These are phyloP conservation scores for Nixonia krombeini DNA, from an alignment of 1,140 invertebrate genomes.

Conservation along the genomic window DNA sequence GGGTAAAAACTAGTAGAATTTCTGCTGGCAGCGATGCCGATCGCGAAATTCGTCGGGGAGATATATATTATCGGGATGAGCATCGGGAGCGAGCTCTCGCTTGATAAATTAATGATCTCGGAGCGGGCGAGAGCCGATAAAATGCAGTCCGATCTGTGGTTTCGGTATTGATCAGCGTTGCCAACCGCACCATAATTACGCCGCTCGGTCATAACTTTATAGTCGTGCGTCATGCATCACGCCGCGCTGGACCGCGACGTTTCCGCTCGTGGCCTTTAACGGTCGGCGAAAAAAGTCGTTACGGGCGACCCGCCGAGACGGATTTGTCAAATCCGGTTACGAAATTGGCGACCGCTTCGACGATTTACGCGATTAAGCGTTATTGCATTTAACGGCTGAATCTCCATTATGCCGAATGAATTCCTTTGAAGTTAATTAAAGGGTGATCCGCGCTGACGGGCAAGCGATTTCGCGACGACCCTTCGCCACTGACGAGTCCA, in stretches of 20 bases:
- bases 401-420: slow-evolving; percentile 32
- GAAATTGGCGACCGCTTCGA: no score
- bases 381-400: background rate
- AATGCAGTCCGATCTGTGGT: slow-evolving; percentile 10
- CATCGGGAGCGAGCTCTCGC: slow-evolving; percentile 7
- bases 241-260: slow-evolving; percentile 13
- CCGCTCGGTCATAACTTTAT: slow-evolving; percentile 19
- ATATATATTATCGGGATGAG: slow-evolving; percentile 10
- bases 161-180: slow-evolving; percentile 23
- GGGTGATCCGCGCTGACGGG: no score
- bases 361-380: background rate
- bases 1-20: slow-evolving; percentile 10
- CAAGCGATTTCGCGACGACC: no score
- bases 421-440: slow-evolving; percentile 25
- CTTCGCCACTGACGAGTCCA: no score
- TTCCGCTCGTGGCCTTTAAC: background rate
- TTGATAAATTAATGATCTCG: slow-evolving; percentile 30
- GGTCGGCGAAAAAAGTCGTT: no score
- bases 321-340: background rate
- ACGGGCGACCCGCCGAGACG: no score
- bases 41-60: slow-evolving; percentile 7
- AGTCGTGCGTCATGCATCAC: slow-evolving; percentile 18
- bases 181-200: slow-evolving; percentile 17
- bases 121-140: slow-evolving; percentile 9
- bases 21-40: slow-evolving; percentile 2